These are phyloP conservation scores for Nephotettix cincticeps DNA, from an alignment of 1,140 invertebrate species.

Conservation along the genomic window DNA sequence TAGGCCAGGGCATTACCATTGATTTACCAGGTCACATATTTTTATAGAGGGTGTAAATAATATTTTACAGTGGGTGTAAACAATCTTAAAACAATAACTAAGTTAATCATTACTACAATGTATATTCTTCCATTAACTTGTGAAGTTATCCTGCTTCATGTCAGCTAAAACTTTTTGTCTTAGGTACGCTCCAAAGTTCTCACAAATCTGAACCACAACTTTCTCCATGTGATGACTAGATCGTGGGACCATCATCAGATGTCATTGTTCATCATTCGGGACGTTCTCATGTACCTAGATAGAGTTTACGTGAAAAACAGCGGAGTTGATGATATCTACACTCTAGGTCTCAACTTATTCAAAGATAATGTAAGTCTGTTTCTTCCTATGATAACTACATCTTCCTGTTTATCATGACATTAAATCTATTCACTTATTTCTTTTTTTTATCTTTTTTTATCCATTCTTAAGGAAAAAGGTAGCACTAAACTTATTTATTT, in stretches of 20 bases:
- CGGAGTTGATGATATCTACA: conserved; percentile 72
- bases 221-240: conserved; percentile 62
- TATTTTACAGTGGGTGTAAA: no score
- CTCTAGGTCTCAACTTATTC: conserved; percentile 68
- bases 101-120: no score
- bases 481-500: neutral
- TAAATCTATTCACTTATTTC: neutral
- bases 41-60: no score
- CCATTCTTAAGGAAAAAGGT: neutral
- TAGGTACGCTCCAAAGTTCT: neutral
- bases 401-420: neutral
- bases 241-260: conserved; percentile 73
- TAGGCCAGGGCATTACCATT: no score
- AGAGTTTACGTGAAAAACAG: conserved; percentile 71
- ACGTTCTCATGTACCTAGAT: conserved; percentile 79
- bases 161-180: neutral
- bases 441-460: neutral
- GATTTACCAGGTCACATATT: no score
- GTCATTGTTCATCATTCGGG: conserved; percentile 76
- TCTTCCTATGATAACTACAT: neutral
- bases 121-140: no score
- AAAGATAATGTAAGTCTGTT: conserved; percentile 54
- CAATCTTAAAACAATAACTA: no score
- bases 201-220: conserved; percentile 50
- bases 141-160: no score